These are phyloP conservation scores for Taphrorychus bicolor DNA, from an alignment of 2,888 invertebrate genomes.

Conservation along the genomic window DNA sequence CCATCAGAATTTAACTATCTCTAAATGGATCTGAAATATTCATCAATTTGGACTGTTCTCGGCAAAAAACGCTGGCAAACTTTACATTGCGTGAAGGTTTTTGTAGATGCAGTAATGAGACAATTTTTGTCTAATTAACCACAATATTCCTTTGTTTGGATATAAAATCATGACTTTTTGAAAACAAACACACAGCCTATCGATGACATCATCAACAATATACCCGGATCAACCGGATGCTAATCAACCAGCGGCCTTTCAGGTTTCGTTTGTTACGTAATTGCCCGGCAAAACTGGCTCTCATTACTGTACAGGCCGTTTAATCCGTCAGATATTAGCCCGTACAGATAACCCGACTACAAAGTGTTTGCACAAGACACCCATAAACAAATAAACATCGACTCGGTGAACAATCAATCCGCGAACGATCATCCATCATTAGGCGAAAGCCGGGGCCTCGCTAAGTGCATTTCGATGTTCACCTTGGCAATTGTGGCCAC, in stretches of 20 bases:
- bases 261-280: conserved; percentile 14
- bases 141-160: too few species aligned
- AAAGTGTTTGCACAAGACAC: conserved; percentile 28
- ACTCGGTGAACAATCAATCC: conserved; percentile 37
- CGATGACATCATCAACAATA: too few species aligned
- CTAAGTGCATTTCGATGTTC: conserved; percentile 41
- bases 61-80: too few species aligned
- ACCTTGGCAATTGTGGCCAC: conserved; percentile 34
- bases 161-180: too few species aligned
- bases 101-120: too few species aligned
- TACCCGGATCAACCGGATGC: not conserved
- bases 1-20: too few species aligned
- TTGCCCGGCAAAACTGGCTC: conserved; percentile 18
- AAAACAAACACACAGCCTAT: too few species aligned
- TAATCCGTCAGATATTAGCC: conserved; percentile 25
- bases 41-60: too few species aligned
- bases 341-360: conserved; percentile 16
- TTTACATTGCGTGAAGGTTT: too few species aligned
- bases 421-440: conserved; percentile 36
- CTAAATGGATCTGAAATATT: too few species aligned
- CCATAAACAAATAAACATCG: conserved; percentile 36
- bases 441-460: conserved; percentile 22
- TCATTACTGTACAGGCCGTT: conserved; percentile 19
- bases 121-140: too few species aligned
- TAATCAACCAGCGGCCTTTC: not conserved